phyloP scores from a whole-genome alignment of 2,888 invertebrate species.

The Apodemia mormo region DNA sequence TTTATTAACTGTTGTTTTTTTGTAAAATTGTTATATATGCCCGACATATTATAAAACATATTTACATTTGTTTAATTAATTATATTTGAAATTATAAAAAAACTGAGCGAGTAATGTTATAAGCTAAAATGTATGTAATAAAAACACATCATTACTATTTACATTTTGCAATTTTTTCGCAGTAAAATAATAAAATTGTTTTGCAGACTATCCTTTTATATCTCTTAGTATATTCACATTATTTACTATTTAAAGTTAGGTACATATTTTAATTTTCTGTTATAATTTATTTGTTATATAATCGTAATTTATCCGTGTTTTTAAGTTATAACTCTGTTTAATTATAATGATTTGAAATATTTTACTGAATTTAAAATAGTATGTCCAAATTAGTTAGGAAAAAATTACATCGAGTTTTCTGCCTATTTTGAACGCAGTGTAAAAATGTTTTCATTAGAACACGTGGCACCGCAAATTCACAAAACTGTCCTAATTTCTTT shows the following conservation, averaged over 20 bases:
- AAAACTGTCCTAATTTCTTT: conserved; percentile 56
- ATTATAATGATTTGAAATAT: conserved; percentile 2
- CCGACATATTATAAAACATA: background rate
- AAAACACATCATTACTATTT: background rate
- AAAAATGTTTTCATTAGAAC: conserved; percentile 21
- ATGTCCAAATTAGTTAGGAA: background rate
- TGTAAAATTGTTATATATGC: background rate
- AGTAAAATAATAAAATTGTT: background rate
- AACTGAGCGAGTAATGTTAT: too few relatives aligned
- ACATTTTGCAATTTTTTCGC: background rate
- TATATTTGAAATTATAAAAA: background rate
- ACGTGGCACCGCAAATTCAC: conserved; percentile 33
- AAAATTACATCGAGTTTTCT: conserved; percentile 11
- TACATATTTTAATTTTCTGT: background rate
- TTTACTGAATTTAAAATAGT: background rate
- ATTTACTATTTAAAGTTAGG: background rate
- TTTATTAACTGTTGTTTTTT: too few relatives aligned
- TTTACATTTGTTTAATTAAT: background rate
- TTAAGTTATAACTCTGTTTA: conserved; percentile 11
- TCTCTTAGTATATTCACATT: background rate
- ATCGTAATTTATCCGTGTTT: conserved; percentile 3
- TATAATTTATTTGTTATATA: conserved; percentile 13
- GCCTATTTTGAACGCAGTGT: conserved; percentile 3
- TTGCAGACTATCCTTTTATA: background rate
- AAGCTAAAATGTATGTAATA: background rate